These are phyloP conservation scores for Calliopum simillimum DNA, from an alignment of 2,888 invertebrate genomes.

Conservation along the genomic window DNA sequence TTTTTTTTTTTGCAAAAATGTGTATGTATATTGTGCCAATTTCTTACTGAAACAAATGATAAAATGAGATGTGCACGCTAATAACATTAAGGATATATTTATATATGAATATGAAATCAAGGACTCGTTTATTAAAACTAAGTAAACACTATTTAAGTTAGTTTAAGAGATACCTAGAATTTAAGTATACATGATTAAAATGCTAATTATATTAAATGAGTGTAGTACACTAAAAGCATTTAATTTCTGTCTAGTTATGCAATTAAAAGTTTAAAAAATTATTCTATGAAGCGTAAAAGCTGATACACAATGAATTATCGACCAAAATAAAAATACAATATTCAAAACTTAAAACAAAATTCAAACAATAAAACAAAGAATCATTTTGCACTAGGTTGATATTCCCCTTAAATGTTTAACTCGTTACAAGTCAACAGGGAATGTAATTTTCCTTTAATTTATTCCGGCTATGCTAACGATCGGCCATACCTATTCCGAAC, in stretches of 20 bases:
- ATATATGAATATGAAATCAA: background rate
- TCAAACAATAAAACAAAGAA: too few species aligned
- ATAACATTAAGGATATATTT: background rate
- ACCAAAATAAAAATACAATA: background rate
- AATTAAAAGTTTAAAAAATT: background rate
- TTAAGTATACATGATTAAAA: background rate
- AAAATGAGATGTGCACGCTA: too few species aligned
- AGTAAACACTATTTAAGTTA: background rate
- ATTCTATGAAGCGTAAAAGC: background rate
- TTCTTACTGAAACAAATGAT: background rate
- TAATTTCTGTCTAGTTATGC: background rate
- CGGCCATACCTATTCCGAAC: too few species aligned
- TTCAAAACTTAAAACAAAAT: constrained; percentile 3
- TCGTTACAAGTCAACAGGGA: too few species aligned
- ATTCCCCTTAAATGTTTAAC: too few species aligned
- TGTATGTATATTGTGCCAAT: constrained; percentile 4
- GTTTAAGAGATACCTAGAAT: background rate
- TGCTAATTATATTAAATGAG: background rate
- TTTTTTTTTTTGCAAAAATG: background rate
- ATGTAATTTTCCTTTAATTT: too few species aligned
- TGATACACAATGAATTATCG: background rate
- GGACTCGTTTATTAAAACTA: background rate
- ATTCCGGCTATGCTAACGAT: too few species aligned
- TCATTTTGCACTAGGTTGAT: too few species aligned
- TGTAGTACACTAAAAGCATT: background rate